phyloP scores from a whole-genome alignment of 2,113 vertebrate species.

The Eulemur macaco region DNA sequence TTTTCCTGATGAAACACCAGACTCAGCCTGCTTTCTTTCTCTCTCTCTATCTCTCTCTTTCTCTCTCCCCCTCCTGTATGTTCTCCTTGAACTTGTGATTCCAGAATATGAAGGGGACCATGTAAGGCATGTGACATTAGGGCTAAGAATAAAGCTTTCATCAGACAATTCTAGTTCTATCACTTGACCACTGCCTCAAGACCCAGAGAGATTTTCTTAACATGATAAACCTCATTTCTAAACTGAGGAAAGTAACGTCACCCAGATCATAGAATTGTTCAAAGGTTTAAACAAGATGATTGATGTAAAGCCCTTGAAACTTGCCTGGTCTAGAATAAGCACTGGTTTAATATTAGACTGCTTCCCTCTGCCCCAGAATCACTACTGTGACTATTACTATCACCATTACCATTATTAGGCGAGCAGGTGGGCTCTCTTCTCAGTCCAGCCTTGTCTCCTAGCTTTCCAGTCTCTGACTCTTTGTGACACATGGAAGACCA shows the following conservation, averaged over 20 bases:
- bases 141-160: neutral
- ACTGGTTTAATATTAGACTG: neutral
- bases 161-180: neutral
- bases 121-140: neutral
- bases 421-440: neutral
- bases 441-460: neutral
- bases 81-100: neutral
- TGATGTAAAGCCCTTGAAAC: neutral
- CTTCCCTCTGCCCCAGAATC: neutral
- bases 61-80: neutral
- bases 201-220: neutral
- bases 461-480: neutral
- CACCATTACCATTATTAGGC: neutral
- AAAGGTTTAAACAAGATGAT: neutral
- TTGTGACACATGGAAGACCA: neutral
- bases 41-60: neutral
- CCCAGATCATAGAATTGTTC: neutral
- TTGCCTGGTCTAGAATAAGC: neutral
- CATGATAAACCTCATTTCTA: neutral
- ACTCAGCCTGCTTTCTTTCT: too few species aligned
- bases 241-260: neutral
- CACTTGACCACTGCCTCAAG: neutral
- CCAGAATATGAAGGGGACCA: accelerated
- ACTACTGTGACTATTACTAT: neutral
- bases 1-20: neutral